Conservation (phyloP, 2,888 invertebrate genomes). For the Geotrupes spiniger region DNA sequence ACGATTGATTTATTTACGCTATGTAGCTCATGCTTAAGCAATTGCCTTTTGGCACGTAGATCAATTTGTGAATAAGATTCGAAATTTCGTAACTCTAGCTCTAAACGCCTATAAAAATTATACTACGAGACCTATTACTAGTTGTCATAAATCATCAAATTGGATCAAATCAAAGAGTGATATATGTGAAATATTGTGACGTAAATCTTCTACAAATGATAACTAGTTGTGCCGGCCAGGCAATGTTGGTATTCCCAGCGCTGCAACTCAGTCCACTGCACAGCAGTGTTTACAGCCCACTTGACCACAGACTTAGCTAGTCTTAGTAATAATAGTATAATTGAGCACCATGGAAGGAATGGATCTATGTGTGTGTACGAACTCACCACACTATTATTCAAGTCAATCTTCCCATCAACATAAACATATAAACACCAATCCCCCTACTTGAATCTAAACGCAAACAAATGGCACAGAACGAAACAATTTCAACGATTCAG, state of each 20-base stretch:
- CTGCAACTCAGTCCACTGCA: constrained; percentile 40
- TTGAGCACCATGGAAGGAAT: constrained; percentile 72
- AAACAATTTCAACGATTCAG: too few species aligned
- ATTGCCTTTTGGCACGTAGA: constrained; percentile 42
- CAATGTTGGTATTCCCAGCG: constrained; percentile 35
- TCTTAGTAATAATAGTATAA: constrained; percentile 38
- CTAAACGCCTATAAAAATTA: neutral
- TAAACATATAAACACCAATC: neutral
- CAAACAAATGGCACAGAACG: too few species aligned
- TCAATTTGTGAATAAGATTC: constrained; percentile 10
- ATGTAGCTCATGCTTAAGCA: constrained; percentile 40
- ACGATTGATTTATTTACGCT: too few species aligned
- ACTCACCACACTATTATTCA: constrained; percentile 30
- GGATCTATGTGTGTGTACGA: constrained; percentile 50
- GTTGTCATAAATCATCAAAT: too few species aligned
- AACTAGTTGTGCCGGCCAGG: constrained; percentile 35
- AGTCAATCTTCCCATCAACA: constrained; percentile 8
- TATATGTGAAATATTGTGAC: too few species aligned
- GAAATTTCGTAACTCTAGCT: neutral
- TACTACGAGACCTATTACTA: too few species aligned
- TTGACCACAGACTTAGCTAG: constrained; percentile 33
- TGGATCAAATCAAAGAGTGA: too few species aligned
- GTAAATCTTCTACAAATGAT: constrained; percentile 1
- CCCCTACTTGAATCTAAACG: constrained; percentile 4
- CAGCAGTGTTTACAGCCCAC: constrained; percentile 38